Conservation (phyloP, 2,797 vertebrate species). For the Lacerta agilis region DNA sequence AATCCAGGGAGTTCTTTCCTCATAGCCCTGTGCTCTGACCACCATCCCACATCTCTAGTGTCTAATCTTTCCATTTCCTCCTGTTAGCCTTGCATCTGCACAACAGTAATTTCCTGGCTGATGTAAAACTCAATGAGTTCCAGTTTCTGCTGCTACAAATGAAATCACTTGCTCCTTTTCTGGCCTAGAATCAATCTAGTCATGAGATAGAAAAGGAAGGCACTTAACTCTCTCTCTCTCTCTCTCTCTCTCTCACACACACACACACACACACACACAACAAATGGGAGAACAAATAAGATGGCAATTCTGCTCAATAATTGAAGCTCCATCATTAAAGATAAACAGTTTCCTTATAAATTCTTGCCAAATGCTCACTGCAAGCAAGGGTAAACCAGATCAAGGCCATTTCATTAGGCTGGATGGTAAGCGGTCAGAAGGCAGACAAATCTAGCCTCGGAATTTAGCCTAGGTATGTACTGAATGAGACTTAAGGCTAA, state of each 20-base stretch:
- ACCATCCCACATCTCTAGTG: constrained; percentile 52
- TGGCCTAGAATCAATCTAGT: constrained; percentile 25
- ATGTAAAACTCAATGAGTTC: constrained; percentile 61
- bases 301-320: background rate
- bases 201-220: background rate
- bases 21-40: constrained; percentile 48
- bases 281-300: background rate
- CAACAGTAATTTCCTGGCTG: constrained; percentile 71
- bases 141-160: constrained; percentile 60
- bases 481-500: background rate
- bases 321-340: background rate
- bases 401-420: background rate
- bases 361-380: constrained; percentile 5
- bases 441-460: background rate
- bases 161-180: constrained; percentile 62
- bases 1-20: constrained; percentile 50
- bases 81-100: constrained; percentile 65
- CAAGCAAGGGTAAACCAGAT: background rate
- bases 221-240: background rate
- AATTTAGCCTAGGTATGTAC: background rate
- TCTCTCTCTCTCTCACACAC: too few relatives aligned
- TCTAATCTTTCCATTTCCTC: constrained; percentile 70
- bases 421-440: background rate
- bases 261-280: background rate
- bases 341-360: constrained; percentile 13